These are phyloP conservation scores for Brotula barbata DNA, from an alignment of 2,797 vertebrate species.

Conservation along the genomic window DNA sequence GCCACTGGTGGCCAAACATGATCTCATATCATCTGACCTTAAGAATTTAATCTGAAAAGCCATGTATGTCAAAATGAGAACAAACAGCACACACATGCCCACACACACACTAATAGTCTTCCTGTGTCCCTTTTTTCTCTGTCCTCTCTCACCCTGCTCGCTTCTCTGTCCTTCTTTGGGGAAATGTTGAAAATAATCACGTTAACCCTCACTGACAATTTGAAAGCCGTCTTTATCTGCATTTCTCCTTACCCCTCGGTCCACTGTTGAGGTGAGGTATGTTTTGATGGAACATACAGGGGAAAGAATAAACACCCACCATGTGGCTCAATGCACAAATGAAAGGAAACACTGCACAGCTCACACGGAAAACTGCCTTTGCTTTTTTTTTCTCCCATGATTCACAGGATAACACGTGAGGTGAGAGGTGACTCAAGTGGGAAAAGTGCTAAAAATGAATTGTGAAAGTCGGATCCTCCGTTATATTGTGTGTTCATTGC, in stretches of 20 bases:
- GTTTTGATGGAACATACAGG: not conserved
- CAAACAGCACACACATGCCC: too few relatives aligned
- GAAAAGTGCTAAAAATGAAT: slow-evolving; percentile 13
- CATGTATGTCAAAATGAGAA: too few relatives aligned
- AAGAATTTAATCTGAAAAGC: too few relatives aligned
- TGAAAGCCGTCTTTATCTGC: slow-evolving; percentile 43
- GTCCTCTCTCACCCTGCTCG: too few relatives aligned
- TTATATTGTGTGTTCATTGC: slow-evolving; percentile 11
- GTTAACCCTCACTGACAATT: slow-evolving; percentile 5
- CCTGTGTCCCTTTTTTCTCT: too few relatives aligned
- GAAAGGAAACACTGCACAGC: slow-evolving; percentile 16
- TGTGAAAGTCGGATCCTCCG: slow-evolving; percentile 19
- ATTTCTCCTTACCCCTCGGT: slow-evolving; percentile 13
- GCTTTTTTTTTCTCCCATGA: slow-evolving; percentile 21
- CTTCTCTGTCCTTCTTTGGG: too few relatives aligned
- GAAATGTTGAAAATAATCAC: not conserved
- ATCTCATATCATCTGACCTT: too few relatives aligned
- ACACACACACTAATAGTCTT: too few relatives aligned
- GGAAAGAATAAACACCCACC: not conserved
- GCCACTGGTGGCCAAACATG: too few relatives aligned
- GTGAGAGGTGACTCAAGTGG: slow-evolving; percentile 3
- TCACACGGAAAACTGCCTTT: not conserved
- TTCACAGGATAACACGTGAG: slow-evolving; percentile 23
- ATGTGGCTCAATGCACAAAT: not conserved
- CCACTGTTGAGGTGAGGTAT: too few relatives aligned